Conservation (phyloP, 2,113 vertebrate genomes). For the Percina caprodes region DNA sequence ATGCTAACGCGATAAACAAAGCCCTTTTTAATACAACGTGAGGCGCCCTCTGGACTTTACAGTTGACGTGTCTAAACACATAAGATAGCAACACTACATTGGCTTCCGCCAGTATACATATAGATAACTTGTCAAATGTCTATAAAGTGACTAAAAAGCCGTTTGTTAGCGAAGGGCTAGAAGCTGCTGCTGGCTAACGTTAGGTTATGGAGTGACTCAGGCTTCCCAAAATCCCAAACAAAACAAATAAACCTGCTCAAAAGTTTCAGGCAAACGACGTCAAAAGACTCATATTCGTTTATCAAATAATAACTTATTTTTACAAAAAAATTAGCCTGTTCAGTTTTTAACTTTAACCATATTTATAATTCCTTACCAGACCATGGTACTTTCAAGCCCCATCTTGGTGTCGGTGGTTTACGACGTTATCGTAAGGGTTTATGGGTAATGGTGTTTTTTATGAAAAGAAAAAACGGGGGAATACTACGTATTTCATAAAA, state of each 20-base stretch:
- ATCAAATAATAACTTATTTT: rapidly evolving
- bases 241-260: neutral
- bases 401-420: slow-evolving; percentile 78
- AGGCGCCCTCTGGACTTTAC: neutral
- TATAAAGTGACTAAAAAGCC: neutral
- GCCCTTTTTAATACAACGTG: neutral
- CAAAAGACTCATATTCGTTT: rapidly evolving
- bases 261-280: neutral
- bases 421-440: slow-evolving; percentile 54
- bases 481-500: neutral
- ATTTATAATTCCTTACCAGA: slow-evolving; percentile 86
- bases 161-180: slow-evolving; percentile 1
- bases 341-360: slow-evolving; percentile 14
- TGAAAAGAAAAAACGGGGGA: neutral
- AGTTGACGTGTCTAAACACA: rapidly evolving
- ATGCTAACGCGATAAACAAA: slow-evolving; percentile 33
- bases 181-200: slow-evolving; percentile 32
- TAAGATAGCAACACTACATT: neutral
- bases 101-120: rapidly evolving
- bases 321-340: no score
- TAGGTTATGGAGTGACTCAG: slow-evolving; percentile 65
- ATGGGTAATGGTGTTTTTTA: slow-evolving; percentile 65
- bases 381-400: slow-evolving; percentile 94
- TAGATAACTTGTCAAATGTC: neutral
- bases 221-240: neutral